Base-by-base conservation (phyloP, 2,888 invertebrate species). In the Koerneria pararmatus region DNA sequence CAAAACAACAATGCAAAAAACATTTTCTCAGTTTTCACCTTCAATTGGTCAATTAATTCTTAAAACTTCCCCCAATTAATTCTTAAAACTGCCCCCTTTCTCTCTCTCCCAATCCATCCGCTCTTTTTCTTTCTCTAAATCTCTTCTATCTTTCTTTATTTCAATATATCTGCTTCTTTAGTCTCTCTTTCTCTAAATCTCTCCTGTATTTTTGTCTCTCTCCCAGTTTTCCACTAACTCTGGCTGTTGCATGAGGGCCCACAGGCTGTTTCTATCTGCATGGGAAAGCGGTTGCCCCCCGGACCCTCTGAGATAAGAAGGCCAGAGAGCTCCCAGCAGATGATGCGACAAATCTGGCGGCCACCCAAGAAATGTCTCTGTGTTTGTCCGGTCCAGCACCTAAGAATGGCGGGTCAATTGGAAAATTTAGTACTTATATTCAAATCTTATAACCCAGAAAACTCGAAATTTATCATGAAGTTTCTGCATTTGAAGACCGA, bases 241-340 rank as follows among this genome's bases (percentile, higher is more conserved):
- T 6, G 82, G 80, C 60, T 83, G 83, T 31, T 78, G 74, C 5
- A 83, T 64, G 8, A 83, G 71, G 19, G 82, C 71, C 81, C 82
- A 82, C 6, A 82, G 68, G 15, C 78, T 78, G 22, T 69, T 59
- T 29, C 77, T 65, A 67, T 83, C 83, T 11, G 78, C 78, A 22
- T 63, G 48, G 48, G 71, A 70, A 69, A 83, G 68, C n/a, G 63
- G 66, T 51, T 71, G 69, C 19, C 67, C 74, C 34, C 68, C 72
- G 1, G 69, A 72, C 65, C 67, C 72, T 68, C 74, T 67, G 8
- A 75, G 41, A 5, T 75, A 66, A 27, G 71, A 69, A 8, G 82
- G 80, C 79, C 80, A 83, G 2, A 83, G 66, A 11, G 74, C 71
- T 63, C 74, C 69, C 58, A 83, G 68, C 37, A 83, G 66, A 70